Evolutionary conservation across 2,797 vertebrate genomes (phyloP).

Genomic region (Onychomys torridus): DNA sequence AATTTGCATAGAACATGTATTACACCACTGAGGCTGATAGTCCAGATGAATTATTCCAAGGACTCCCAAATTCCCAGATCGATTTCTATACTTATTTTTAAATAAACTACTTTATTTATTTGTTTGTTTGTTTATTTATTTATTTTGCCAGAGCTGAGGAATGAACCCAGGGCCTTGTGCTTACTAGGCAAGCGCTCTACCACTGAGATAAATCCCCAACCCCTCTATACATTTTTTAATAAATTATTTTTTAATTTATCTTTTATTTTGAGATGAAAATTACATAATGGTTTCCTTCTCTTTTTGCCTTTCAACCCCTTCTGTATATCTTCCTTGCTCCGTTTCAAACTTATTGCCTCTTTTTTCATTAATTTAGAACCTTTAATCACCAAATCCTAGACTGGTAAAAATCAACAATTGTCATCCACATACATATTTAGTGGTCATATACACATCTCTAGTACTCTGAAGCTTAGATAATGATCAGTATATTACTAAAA

Average conservation of each 20-base stretch:
- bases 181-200: too few species aligned
- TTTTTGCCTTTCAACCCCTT: neutral
- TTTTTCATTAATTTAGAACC: neutral
- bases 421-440: neutral
- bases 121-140: too few species aligned
- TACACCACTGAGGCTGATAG: neutral
- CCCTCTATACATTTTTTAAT: too few species aligned
- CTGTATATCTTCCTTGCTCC: neutral
- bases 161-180: too few species aligned
- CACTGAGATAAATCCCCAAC: too few species aligned
- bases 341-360: neutral
- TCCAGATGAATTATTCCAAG: conserved; percentile 36
- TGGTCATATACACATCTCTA: neutral
- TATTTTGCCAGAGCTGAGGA: too few species aligned
- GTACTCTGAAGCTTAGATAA: neutral
- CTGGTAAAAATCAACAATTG: neutral
- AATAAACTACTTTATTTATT: neutral
- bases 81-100: neutral
- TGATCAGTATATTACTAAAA: conserved; percentile 45
- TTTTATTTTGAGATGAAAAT: neutral
- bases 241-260: neutral
- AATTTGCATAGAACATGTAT: conserved; percentile 17
- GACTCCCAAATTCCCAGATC: neutral
- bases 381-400: conserved; percentile 18
- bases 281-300: too few species aligned